Conservation (phyloP, 2,797 vertebrate genomes). For the Sphenodon punctatus region DNA sequence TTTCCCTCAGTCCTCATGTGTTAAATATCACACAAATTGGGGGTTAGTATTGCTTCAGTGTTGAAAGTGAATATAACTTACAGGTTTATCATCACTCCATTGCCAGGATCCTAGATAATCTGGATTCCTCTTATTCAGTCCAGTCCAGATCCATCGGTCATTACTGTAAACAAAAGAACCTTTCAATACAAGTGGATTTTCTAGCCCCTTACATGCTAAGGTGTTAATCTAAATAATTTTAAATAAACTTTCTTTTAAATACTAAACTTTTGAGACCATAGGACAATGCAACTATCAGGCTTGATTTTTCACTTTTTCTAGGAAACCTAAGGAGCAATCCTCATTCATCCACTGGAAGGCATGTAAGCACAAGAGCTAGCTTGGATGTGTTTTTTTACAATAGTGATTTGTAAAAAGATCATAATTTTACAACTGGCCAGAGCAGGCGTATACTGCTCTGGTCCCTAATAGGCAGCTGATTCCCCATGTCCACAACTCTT, state of each 20-base stretch:
- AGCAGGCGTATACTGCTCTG: too few species aligned
- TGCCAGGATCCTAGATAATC: conserved; percentile 87
- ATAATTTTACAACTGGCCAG: too few species aligned
- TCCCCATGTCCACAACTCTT: too few species aligned
- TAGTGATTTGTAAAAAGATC: too few species aligned
- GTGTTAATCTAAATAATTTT: neutral
- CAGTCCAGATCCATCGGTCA: conserved; percentile 91
- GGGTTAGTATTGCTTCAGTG: too few species aligned
- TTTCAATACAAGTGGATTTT: neutral
- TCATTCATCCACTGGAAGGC: too few species aligned
- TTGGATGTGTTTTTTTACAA: too few species aligned
- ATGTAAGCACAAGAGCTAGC: too few species aligned
- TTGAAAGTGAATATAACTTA: conserved; percentile 84
- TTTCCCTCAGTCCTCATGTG: too few species aligned
- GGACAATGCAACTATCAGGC: neutral
- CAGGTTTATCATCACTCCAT: conserved; percentile 90
- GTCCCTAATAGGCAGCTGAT: too few species aligned
- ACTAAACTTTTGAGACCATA: neutral
- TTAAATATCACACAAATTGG: too few species aligned
- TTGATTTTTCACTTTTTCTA: neutral
- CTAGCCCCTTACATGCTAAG: neutral
- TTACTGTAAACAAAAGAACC: conserved; percentile 71
- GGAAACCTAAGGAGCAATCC: too few species aligned
- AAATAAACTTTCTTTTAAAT: neutral
- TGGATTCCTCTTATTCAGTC: conserved; percentile 92